A percentile compares a stretch with the other conserved stretches of the same genome.
phyloP scores from a whole-genome alignment of 2,888 invertebrate species.

The Homarus gammarus region DNA sequence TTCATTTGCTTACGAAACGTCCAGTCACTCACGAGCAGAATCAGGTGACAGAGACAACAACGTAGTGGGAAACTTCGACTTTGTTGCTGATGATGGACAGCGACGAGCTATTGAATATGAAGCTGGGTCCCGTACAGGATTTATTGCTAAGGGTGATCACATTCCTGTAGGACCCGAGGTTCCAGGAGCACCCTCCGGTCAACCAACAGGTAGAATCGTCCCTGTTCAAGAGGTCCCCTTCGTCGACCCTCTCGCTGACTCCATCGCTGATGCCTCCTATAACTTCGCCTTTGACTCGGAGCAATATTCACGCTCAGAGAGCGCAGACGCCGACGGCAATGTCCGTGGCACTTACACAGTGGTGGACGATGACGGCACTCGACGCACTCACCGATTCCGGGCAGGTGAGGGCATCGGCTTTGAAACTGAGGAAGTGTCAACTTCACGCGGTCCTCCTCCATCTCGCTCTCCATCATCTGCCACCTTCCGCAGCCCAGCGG shows the following conservation, averaged over 20 bases:
- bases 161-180: constrained; percentile 67
- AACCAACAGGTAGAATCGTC: constrained; percentile 61
- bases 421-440: constrained; percentile 61
- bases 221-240: constrained; percentile 54
- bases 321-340: constrained; percentile 73
- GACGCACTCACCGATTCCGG: constrained; percentile 57
- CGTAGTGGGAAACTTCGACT: constrained; percentile 76
- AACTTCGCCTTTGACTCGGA: constrained; percentile 74
- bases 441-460: constrained; percentile 35
- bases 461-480: constrained; percentile 7
- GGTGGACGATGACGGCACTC: constrained; percentile 64
- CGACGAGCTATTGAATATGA: constrained; percentile 70
- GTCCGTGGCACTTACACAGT: constrained; percentile 71
- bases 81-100: constrained; percentile 76
- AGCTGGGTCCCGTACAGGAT: constrained; percentile 75
- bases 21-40: constrained; percentile 74
- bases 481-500: not conserved
- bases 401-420: constrained; percentile 73
- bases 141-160: constrained; percentile 71
- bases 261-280: constrained; percentile 71
- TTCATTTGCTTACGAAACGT: constrained; percentile 74
- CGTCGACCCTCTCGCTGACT: constrained; percentile 66
- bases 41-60: constrained; percentile 70
- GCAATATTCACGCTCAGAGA: constrained; percentile 69
- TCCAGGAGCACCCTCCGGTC: constrained; percentile 62